These are phyloP conservation scores for Grantiella picta DNA, from an alignment of 2,113 vertebrate genomes.

Conservation along the genomic window DNA sequence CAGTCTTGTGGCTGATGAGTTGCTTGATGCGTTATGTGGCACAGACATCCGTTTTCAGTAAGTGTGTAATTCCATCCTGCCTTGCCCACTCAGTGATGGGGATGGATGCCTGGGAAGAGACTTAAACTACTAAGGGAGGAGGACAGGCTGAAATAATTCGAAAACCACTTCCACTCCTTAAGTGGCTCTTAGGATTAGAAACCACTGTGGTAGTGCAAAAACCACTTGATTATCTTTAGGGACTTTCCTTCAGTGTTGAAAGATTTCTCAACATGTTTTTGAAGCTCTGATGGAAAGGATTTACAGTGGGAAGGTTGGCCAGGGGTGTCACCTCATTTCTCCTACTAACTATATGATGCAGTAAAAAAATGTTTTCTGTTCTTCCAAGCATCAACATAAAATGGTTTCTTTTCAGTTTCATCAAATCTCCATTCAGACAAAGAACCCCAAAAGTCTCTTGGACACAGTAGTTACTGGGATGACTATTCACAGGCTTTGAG, in stretches of 20 bases:
- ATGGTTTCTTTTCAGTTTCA: background rate
- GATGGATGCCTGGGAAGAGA: background rate
- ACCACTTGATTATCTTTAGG: background rate
- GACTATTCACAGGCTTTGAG: background rate
- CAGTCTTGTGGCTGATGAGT: background rate
- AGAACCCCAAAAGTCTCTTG: background rate
- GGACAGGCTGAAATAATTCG: background rate
- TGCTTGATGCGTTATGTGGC: rapidly evolving
- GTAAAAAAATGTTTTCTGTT: background rate
- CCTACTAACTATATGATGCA: background rate
- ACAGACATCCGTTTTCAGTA: background rate
- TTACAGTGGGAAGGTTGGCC: background rate
- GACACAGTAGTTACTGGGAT: background rate
- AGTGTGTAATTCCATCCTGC: background rate
- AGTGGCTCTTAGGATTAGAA: background rate
- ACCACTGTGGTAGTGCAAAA: background rate
- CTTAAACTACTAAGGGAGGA: background rate
- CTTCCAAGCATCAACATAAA: background rate
- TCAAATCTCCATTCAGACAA: background rate
- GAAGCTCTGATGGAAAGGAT: background rate
- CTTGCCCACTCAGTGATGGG: background rate
- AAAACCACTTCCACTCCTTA: background rate
- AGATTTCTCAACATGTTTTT: background rate
- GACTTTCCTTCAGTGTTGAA: background rate
- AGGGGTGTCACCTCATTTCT: rapidly evolving